Evolutionary conservation across 2,888 invertebrate species (phyloP), one percentile per base, ranked within the genome.

Genomic region (Emmelina monodactyla): DNA sequence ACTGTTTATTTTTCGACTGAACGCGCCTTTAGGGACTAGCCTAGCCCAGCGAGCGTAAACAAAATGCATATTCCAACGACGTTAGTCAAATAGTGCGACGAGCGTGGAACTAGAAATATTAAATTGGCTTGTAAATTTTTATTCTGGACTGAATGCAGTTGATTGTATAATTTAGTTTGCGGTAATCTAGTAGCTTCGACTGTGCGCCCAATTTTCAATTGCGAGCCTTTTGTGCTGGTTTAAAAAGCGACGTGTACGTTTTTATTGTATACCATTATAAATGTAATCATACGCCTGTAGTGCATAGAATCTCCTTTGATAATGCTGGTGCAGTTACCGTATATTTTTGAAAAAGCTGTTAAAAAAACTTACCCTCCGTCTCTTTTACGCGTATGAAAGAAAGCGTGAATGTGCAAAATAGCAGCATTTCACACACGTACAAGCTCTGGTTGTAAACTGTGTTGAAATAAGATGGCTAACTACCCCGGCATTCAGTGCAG

Each of bases 151-250:
- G 65, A 66, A 63, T 64, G 52, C 56, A 50, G 56, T 58, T 64
- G 64, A 69, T 69, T 68, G 61, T 62, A 59, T 68, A 70, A 68
- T 65, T 61, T 56, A 44, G 64, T 70, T 62, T 59, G 56, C n/a
- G 59, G 57, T 65, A 64, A 64, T 69, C 59, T 59, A 53, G 44
- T 51, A 51, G 49, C 51, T n/a, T n/a, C n/a, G n/a, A n/a, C n/a
- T n/a, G n/a, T n/a, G n/a, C n/a, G n/a, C 57, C 53, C 58, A 54
- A 61, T 64, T 62, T 65, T 62, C 64, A 63, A 63, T 63, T 66
- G 55, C 54, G 53, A 51, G 58, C 61, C n/a, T n/a, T n/a, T n/a
- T n/a, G n/a, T n/a, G n/a, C n/a, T n/a, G n/a, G n/a, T n/a, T n/a
- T n/a, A n/a, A n/a, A n/a, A n/a, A n/a, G n/a, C n/a, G n/a, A n/a